Evolutionary conservation across 1,140 invertebrate species (phyloP).

Genomic region (Neocloeon triangulifer): DNA sequence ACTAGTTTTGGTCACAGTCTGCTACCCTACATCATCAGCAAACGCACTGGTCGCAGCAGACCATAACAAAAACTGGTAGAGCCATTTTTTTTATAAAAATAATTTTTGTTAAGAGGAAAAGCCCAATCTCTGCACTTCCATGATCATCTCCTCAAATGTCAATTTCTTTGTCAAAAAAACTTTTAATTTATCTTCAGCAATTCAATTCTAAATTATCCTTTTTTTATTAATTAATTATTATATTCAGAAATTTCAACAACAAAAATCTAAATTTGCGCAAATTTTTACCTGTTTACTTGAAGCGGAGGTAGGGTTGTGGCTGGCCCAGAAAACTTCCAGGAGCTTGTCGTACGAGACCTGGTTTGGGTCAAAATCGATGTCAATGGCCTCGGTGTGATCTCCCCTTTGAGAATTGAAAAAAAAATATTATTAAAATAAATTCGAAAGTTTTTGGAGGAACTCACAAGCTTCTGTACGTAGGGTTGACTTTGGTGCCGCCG

Average conservation of each 20-base stretch:
- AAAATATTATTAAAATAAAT: conserved; percentile 7
- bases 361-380: conserved; percentile 72
- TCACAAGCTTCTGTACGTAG: conserved; percentile 74
- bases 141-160: too few species aligned
- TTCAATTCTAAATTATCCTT: too few species aligned
- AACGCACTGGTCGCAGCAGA: too few species aligned
- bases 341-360: conserved; percentile 49
- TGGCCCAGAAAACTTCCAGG: conserved; percentile 72
- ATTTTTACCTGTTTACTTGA: conserved; percentile 46
- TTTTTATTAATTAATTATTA: not conserved
- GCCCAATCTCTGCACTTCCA: too few species aligned
- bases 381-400: conserved; percentile 82
- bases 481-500: conserved; percentile 57
- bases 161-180: too few species aligned
- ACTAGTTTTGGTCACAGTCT: too few species aligned
- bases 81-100: too few species aligned
- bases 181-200: not conserved
- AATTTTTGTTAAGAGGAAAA: too few species aligned
- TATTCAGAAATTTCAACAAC: conserved; percentile 1
- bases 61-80: too few species aligned
- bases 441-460: conserved; percentile 13
- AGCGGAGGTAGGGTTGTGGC: conserved; percentile 71
- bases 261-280: conserved; percentile 2
- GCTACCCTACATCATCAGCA: too few species aligned
- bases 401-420: conserved; percentile 43